Conservation (phyloP, 2,888 invertebrate genomes). For the Dichetophora obliterata region DNA sequence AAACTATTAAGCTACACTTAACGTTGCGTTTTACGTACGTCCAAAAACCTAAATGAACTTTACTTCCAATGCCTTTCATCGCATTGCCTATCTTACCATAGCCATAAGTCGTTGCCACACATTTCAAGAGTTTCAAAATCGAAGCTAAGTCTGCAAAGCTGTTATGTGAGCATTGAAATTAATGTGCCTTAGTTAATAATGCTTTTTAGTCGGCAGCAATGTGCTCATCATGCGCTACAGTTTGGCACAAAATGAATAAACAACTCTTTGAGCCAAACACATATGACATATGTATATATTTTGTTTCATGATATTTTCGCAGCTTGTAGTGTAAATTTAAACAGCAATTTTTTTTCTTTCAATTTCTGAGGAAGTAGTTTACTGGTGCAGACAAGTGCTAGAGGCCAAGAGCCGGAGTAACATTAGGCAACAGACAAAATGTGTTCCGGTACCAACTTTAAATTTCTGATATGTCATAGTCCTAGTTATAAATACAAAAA, state of each 20-base stretch:
- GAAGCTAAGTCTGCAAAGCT: not conserved
- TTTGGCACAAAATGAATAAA: not conserved
- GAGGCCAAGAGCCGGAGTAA: constrained; percentile 15
- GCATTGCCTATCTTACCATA: not conserved
- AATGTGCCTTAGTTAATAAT: not conserved
- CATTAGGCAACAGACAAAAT: no score
- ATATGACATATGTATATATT: not conserved
- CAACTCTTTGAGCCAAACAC: not conserved
- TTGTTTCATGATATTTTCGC: no score
- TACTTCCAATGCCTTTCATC: not conserved
- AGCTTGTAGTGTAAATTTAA: no score
- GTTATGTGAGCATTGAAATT: constrained; percentile 10
- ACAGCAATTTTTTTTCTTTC: no score
- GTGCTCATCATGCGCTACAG: not conserved
- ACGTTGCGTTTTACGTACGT: not conserved
- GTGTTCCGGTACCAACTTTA: no score
- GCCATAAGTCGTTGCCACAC: constrained; percentile 4
- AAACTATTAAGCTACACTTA: not conserved
- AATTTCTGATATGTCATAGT: no score
- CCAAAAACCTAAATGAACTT: constrained; percentile 1
- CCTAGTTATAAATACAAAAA: no score
- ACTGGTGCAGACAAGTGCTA: not conserved
- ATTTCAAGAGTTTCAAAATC: constrained; percentile 33
- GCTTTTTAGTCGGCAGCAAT: not conserved
- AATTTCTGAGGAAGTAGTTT: no score